Base-by-base conservation (phyloP, 2,888 invertebrate genomes). In the Deilephila elpenor region DNA sequence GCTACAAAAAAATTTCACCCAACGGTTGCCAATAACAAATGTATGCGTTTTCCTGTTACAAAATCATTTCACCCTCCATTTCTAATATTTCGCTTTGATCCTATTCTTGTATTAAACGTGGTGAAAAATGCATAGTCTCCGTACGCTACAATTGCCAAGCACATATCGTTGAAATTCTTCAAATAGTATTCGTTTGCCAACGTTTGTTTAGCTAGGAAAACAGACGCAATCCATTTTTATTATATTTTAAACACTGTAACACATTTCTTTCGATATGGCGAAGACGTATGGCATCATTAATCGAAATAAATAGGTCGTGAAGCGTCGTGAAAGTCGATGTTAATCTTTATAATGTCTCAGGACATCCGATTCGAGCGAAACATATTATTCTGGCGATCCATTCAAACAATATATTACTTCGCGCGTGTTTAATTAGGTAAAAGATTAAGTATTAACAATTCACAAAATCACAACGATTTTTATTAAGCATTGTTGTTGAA, bases 261-360 rank as follows among this genome's bases (percentile, higher is more conserved):
- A 67, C 75, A 72, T 74, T 78, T 74, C 72, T 74, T 75, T 78
- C 78, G 73, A 74, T 77, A 78, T 77, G 73, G 72, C 74, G 56
- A 77, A 83, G 84, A 87, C 75, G 76, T 79, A 84, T 80, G 73
- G 77, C 74, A 71, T 76, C 83, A 86, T 86, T 82, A 84, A 81
- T 82, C 78, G 79, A 71, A 75, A 77, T 78, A 84, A 83, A 82
- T 83, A 80, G 81, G 76, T 78, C 83, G 79, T 83, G 83, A 84
- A 83, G 78, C 78, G 72, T 74, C 78, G 75, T 82, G 81, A 83
- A 82, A 84, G 81, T 80, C 80, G 77, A 59, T 80, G 77, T 79
- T 78, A 80, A 75, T 84, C 81, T 84, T 84, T 79, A 75, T 79
- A 79, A 80, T 77, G 77, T 75, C 32, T 19, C 62, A 73, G 60